These are phyloP conservation scores for Limnephilus lunatus DNA, from an alignment of 2,888 invertebrate species.

Conservation along the genomic window DNA sequence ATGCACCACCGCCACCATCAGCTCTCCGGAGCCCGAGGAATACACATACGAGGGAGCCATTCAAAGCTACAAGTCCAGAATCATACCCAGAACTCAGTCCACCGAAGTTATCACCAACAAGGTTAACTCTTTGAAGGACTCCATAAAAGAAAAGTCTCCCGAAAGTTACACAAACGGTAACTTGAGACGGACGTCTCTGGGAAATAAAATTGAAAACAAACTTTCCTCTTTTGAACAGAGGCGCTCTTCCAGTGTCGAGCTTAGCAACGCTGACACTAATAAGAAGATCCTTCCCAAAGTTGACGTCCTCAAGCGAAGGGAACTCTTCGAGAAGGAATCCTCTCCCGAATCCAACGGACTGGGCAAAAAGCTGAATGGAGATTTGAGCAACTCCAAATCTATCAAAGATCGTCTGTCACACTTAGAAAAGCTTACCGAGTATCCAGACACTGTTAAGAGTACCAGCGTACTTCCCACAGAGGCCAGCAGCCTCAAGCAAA, in stretches of 20 bases:
- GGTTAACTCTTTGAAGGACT: slow-evolving; percentile 73
- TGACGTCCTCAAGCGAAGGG: slow-evolving; percentile 88
- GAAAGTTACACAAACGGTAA: slow-evolving; percentile 72
- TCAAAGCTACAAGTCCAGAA: slow-evolving; percentile 89
- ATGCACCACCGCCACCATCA: slow-evolving; percentile 82
- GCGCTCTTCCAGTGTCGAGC: slow-evolving; percentile 71
- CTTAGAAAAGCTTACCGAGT: slow-evolving; percentile 82
- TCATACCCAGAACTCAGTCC: slow-evolving; percentile 79
- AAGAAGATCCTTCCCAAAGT: slow-evolving; percentile 86
- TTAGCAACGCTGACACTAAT: slow-evolving; percentile 73
- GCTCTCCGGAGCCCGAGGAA: slow-evolving; percentile 85
- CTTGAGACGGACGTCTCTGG: slow-evolving; percentile 75
- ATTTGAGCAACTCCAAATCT: slow-evolving; percentile 82
- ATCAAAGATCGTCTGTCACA: slow-evolving; percentile 85
- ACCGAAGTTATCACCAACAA: slow-evolving; percentile 69
- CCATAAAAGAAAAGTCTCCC: slow-evolving; percentile 74
- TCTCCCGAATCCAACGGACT: slow-evolving; percentile 74
- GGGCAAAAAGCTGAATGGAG: slow-evolving; percentile 76
- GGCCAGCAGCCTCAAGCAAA: slow-evolving; percentile 81
- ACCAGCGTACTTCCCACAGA: slow-evolving; percentile 78
- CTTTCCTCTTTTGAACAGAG: slow-evolving; percentile 79
- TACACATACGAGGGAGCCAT: slow-evolving; percentile 93
- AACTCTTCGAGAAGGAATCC: slow-evolving; percentile 87
- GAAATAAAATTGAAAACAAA: slow-evolving; percentile 81
- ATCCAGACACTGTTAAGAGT: slow-evolving; percentile 74